Evolutionary conservation across 92 coral and sea anemone genomes (phyloP).

Genomic region (Bergia sp.): DNA sequence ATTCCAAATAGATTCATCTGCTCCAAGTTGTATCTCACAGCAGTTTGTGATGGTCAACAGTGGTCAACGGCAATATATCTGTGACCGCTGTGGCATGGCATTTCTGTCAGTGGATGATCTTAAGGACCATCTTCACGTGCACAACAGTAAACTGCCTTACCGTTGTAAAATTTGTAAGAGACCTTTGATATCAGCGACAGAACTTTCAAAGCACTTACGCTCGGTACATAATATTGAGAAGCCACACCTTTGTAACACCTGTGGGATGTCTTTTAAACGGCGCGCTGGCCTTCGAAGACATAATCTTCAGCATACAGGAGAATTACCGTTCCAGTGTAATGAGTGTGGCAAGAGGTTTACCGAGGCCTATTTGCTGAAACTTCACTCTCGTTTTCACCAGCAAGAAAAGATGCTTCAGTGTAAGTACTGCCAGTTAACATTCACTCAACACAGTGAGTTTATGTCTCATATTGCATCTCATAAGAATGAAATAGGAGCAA

Average conservation of each 20-base stretch:
- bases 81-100: conserved; percentile 1
- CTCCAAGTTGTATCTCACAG: background rate
- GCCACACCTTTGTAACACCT: conserved; percentile 13
- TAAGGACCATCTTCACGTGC: conserved; percentile 23
- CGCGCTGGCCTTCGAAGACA: conserved; percentile 24
- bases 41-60: conserved; percentile 14
- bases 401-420: background rate
- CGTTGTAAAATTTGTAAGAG: conserved; percentile 21
- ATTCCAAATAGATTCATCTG: background rate
- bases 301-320: background rate
- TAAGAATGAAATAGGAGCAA: conserved; percentile 1
- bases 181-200: background rate
- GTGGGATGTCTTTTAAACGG: conserved; percentile 23
- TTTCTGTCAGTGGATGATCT: conserved; percentile 4
- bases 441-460: background rate
- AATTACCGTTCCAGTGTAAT: background rate
- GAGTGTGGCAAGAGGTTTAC: conserved; percentile 22
- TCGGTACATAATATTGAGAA: conserved; percentile 14
- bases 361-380: background rate
- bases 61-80: background rate
- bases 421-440: background rate
- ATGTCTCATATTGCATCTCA: background rate
- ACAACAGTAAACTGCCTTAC: conserved; percentile 19
- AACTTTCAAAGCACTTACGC: conserved; percentile 23
- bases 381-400: background rate